Base-by-base conservation (phyloP, 2,888 invertebrate species). In the Agrenia bidenticulata region DNA sequence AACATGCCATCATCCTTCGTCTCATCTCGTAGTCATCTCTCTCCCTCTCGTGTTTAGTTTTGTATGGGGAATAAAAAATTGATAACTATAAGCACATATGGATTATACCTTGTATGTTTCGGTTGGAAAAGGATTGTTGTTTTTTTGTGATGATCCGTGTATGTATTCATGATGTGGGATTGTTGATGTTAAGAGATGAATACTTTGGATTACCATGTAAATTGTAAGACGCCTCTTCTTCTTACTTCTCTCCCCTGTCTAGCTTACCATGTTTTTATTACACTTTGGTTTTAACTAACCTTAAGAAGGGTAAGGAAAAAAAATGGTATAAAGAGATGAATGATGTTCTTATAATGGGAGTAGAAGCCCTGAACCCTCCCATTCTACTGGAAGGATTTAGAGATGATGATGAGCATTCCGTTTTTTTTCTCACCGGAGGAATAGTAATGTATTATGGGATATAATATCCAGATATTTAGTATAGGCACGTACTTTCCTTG, bases 1-100 rank as follows among this genome's bases (percentile, higher is more conserved):
- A 37, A 54, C 56, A 51, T 24, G 55, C n/a, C 45, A 61, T n/a
- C n/a, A n/a, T 60, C 53, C 60, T 53, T 54, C 54, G 60, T 59
- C 59, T 59, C 39, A 42, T 24, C 45, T 32, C 32, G 11, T 32
- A 32, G 32, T 32, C 32, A 32, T 32, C 45, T 17, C 45, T 42
- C 32, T 17, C 23, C 54, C 42, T 21, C 53, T 57, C 15, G 7
- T 56, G 23, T 23, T 41, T 51, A 24, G 41, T 45, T 27, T 26
- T n/a, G 15, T 45, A 17, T 45, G 19, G 5, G 19, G 15, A 5
- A 11, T 11, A 32, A 32, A 32, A 32, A 32, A 32, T 7, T 32
- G 32, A 32, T 32, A 17, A 45, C 5, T 17, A 45, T 5, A 45
- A 5, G 45, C n/a, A 45, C 45, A 15, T 9, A 45, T n/a, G 45